Base-by-base conservation (phyloP, 2,888 invertebrate species). In the Mactromeris polynyma region DNA sequence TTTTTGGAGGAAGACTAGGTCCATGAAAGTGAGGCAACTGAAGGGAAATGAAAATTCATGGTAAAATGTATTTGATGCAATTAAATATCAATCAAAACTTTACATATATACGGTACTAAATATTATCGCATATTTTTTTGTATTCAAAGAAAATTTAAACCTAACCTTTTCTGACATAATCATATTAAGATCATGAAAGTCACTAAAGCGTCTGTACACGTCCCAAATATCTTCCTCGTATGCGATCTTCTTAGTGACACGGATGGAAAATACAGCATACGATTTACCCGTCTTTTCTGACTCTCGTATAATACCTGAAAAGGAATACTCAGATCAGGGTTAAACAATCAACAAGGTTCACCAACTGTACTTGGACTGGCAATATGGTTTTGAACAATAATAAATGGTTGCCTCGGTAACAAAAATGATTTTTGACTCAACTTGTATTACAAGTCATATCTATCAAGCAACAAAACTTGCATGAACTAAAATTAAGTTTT, bases 191-290 rank as follows among this genome's bases (percentile, higher is more conserved):
- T 99, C 98, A 95, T 99, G 98, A 97, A 99, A 99, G 97, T 99
- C 99, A 33, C 99, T 99, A 96, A 99, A 99, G 95, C 99, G 97
- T 94, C 99, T 97, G 95, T 99, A 98, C 89, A 99, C 98, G 95
- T 99, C 98, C 98, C 99, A 99, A 90, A 98, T 98, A 94, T 98
- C 98, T 82, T 96, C 96, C 93, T 98, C 97, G 81, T 96, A 95
- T 7, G 93, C 94, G n/a, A 96, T 95, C 51, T 96, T 95, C 93
- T 98, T 97, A 1, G 97, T 98, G 0, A 99, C 98, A 21, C 98
- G 98, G 83, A 99, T 98, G 0, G 98, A 98, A 96, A 99, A 99
- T 86, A 99, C 98, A 0, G 98, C 98, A 96, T 98, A 99, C 0
- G 98, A 98, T 95, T 98, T 98, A 0, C 98, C 98, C 93, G 98